phyloP scores from a whole-genome alignment of 2,797 vertebrate species.

The Sebastes nivosus region DNA sequence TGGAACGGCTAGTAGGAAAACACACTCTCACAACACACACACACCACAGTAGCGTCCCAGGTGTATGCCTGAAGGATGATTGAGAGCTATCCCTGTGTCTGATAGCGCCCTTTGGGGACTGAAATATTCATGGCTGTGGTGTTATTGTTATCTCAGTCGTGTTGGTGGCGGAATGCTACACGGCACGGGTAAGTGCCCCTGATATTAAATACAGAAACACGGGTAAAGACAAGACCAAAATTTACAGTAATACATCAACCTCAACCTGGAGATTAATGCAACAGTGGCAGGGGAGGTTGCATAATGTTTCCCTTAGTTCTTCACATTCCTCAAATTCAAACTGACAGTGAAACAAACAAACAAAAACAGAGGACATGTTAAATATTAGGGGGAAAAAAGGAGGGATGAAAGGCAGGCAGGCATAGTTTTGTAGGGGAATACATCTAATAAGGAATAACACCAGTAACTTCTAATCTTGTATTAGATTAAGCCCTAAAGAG shows the following conservation, averaged over 20 bases:
- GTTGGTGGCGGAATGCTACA: constrained; percentile 45
- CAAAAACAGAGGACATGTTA: constrained; percentile 2
- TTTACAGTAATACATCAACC: constrained; percentile 50
- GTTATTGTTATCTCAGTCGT: constrained; percentile 66
- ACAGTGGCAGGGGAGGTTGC: constrained; percentile 22
- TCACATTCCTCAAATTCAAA: constrained; percentile 32
- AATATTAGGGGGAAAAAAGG: constrained; percentile 5
- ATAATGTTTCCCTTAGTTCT: constrained; percentile 23
- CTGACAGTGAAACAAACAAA: constrained; percentile 10
- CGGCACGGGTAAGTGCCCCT: constrained; percentile 18
- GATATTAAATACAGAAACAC: constrained; percentile 42
- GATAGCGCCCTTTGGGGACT: constrained; percentile 52
- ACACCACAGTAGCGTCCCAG: constrained; percentile 39
- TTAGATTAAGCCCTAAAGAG: constrained; percentile 12
- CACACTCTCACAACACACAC: constrained; percentile 17
- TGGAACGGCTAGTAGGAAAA: constrained; percentile 42
- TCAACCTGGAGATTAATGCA: constrained; percentile 38
- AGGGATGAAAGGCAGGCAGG: background rate
- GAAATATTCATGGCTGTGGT: constrained; percentile 66
- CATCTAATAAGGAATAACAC: constrained; percentile 3
- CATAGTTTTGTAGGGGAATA: background rate
- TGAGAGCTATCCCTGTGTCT: constrained; percentile 64
- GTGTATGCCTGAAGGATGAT: constrained; percentile 64
- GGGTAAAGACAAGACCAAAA: constrained; percentile 10
- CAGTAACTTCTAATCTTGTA: constrained; percentile 19